phyloP scores from a whole-genome alignment of 2,797 vertebrate species.

The Scolopax rusticola region DNA sequence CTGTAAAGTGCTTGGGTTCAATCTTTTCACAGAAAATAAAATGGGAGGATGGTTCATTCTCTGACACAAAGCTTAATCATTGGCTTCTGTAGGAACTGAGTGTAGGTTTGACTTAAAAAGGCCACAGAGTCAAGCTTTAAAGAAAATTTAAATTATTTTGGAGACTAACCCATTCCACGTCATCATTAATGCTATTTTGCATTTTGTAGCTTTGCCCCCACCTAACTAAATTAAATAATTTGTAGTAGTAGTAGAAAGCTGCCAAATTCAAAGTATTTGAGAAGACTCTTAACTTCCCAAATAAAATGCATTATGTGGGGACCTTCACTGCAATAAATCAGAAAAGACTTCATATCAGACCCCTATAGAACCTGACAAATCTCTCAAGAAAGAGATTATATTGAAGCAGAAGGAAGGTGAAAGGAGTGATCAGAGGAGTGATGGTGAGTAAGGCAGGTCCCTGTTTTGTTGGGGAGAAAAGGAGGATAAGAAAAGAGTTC shows the following conservation, averaged over 20 bases:
- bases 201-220: neutral
- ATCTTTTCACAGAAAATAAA: neutral
- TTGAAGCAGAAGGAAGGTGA: neutral
- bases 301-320: neutral
- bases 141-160: neutral
- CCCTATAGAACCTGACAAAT: neutral
- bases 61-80: neutral
- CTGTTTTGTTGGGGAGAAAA: neutral
- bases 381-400: neutral
- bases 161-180: neutral
- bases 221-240: neutral
- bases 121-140: neutral
- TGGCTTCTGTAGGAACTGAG: neutral
- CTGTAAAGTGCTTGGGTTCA: neutral
- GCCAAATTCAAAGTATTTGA: neutral
- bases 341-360: neutral
- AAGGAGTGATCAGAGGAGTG: neutral
- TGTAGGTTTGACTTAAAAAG: neutral
- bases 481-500: neutral
- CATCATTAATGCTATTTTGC: neutral
- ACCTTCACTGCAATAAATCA: neutral
- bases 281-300: neutral
- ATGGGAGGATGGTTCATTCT: neutral
- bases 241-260: neutral
- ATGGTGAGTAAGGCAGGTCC: neutral